Conservation (phyloP, 92 coral and sea anemone species). For the Actinostola sp. region DNA sequence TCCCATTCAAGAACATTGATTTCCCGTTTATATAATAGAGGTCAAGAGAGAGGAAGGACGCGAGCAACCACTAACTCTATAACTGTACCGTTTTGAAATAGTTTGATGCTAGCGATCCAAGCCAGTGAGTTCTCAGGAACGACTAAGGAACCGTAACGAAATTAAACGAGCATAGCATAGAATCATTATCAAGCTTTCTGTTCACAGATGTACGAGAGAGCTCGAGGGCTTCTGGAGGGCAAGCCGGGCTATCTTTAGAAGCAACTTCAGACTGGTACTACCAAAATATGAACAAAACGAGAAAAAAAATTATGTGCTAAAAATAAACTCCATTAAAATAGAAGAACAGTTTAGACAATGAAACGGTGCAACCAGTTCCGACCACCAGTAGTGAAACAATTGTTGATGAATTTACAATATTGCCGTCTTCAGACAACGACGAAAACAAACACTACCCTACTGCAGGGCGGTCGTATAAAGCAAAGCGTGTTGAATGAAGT, state of each 20-base stretch:
- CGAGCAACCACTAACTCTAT: background rate
- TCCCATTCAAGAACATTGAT: background rate
- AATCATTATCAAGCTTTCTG: too few species aligned
- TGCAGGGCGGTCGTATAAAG: too few species aligned
- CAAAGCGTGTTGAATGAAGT: too few species aligned
- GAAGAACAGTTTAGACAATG: background rate
- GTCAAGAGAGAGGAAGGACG: background rate
- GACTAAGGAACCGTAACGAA: background rate
- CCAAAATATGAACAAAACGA: background rate
- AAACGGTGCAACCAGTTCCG: background rate
- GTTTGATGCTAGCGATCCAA: background rate
- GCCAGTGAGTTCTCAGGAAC: background rate
- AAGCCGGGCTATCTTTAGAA: background rate
- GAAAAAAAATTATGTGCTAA: background rate
- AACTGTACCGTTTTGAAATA: background rate
- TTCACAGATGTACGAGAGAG: too few species aligned
- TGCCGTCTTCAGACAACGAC: too few species aligned
- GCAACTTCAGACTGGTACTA: background rate
- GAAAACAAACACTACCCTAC: too few species aligned
- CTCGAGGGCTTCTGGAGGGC: background rate
- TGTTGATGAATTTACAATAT: constrained; percentile 1
- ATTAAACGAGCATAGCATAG: background rate
- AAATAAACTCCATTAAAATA: constrained; percentile 8
- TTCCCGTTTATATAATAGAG: background rate
- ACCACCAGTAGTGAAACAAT: too few species aligned